These are phyloP conservation scores for Pseudomyrmex sp. DNA, from an alignment of 1,140 invertebrate genomes.

Conservation along the genomic window DNA sequence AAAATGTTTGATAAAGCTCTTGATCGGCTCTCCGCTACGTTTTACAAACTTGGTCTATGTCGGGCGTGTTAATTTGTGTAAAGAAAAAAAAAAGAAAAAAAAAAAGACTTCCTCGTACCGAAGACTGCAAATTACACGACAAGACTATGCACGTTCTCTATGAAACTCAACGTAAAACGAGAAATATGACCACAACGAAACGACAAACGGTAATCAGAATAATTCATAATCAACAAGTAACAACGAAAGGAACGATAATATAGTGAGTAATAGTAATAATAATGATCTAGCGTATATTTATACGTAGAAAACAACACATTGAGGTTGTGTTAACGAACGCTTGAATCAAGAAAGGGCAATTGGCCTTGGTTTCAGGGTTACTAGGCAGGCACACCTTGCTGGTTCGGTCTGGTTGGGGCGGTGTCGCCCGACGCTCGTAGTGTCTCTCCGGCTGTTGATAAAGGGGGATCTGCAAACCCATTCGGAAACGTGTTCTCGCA, in stretches of 20 bases:
- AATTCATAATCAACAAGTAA: constrained; percentile 57
- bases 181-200: constrained; percentile 58
- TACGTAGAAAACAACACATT: constrained; percentile 83
- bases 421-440: constrained; percentile 85
- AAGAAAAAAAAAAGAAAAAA: constrained; percentile 28
- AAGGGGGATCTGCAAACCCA: constrained; percentile 85
- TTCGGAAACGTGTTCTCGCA: constrained; percentile 83
- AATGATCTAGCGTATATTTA: constrained; percentile 79
- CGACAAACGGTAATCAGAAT: constrained; percentile 56
- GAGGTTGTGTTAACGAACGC: constrained; percentile 85
- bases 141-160: constrained; percentile 72
- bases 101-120: constrained; percentile 20
- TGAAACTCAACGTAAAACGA: constrained; percentile 55
- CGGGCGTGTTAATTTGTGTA: constrained; percentile 40
- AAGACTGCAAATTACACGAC: constrained; percentile 65
- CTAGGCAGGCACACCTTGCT: constrained; percentile 86
- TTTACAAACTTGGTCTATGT: constrained; percentile 41
- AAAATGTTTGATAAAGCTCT: constrained; percentile 58
- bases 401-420: constrained; percentile 85
- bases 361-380: constrained; percentile 84
- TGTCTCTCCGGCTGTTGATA: constrained; percentile 86
- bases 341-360: constrained; percentile 84
- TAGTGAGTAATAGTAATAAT: constrained; percentile 34
- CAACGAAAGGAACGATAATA: constrained; percentile 52
- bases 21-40: constrained; percentile 56